phyloP scores from a whole-genome alignment of 2,113 vertebrate species.

The Tachuris rubrigastra region DNA sequence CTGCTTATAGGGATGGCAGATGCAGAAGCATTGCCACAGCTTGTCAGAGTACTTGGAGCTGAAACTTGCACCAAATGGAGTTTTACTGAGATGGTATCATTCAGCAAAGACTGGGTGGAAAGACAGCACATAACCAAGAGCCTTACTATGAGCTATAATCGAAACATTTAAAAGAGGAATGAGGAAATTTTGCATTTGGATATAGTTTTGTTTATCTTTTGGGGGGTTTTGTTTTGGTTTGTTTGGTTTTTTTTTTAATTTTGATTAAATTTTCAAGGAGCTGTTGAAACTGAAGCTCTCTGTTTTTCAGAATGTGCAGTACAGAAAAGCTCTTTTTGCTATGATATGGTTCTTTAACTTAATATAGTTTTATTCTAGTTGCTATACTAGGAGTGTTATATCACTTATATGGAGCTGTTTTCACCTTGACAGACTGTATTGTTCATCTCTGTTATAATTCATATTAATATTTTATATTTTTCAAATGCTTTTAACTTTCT shows the following conservation, averaged over 20 bases:
- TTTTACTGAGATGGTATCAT: background rate
- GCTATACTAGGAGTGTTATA: background rate
- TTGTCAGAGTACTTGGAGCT: background rate
- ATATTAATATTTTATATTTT: background rate
- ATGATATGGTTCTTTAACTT: background rate
- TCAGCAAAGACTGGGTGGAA: background rate
- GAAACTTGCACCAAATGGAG: background rate
- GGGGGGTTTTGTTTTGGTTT: background rate
- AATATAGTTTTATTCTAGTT: background rate
- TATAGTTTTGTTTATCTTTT: background rate
- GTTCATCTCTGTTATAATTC: background rate
- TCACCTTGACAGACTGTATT: background rate
- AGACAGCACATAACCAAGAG: background rate
- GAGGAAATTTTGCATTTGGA: background rate
- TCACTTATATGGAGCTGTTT: background rate
- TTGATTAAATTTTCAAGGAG: background rate
- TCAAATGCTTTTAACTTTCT: background rate
- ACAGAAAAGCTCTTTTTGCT: background rate
- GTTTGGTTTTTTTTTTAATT: background rate
- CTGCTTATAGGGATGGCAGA: background rate
- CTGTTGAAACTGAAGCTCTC: background rate
- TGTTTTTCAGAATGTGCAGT: background rate
- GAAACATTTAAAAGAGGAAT: background rate
- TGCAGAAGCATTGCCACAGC: background rate
- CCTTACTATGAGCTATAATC: background rate